Evolutionary conservation across 2,888 invertebrate species (phyloP), one percentile per base, ranked within the genome.

Genomic region (Parnassius apollo): DNA sequence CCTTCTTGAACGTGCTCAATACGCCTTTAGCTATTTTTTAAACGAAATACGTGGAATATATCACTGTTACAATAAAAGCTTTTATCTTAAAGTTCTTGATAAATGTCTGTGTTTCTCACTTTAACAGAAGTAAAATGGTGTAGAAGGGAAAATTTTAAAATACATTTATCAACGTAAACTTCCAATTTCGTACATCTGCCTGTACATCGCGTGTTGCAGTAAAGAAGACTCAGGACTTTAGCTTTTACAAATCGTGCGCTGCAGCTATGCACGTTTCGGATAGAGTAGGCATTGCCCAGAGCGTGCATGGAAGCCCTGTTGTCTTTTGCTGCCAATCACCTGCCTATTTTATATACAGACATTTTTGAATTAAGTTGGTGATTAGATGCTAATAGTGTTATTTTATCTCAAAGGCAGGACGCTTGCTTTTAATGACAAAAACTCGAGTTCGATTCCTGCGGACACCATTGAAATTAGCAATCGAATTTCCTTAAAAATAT

Each of bases 241-340:
- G 59, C 70, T 74, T 77, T 73, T 74, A 75, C 77, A 77, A 77
- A 77, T 80, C 77, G 77, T 71, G 71, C 71, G 71, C 68, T 76
- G 74, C 74, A 75, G 64, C 70, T 69, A 69, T 71, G 72, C 72
- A 76, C 70, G 74, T 73, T 69, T 67, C 44, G 55, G 48, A 64
- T 65, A 81, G 80, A 74, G 74, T 74, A 78, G 45, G 9, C 2
- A 9, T 56, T 1, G 2, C 9, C 18, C 50, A 72, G 68, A 70
- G 62, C 9, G 10, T 9, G 7, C 57, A 35, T 35, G 4, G 3
- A 35, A 35, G 7, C 35, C 35, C 35, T 7, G 35, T 35, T 35
- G 4, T 35, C 35, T 35, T 35, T 35, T 18, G 18, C 18, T 18
- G 18, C 18, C 18, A 18, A 18, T 35, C 35, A 7, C 35, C 35